Evolutionary conservation across 2,888 invertebrate species (phyloP), one percentile per base, ranked within the genome.

Genomic region (Anaspis maculata): DNA sequence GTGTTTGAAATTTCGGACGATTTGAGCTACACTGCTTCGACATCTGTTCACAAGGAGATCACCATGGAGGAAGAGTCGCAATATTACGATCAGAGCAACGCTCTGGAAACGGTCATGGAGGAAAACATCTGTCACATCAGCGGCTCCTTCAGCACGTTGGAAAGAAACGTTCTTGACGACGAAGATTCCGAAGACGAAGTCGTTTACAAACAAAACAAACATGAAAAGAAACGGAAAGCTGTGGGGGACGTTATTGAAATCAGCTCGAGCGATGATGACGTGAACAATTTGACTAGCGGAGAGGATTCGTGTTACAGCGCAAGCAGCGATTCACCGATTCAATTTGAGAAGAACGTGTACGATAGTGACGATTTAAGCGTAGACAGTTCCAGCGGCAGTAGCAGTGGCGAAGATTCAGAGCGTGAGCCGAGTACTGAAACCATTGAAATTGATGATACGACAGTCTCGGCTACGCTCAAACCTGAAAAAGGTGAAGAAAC

Each of bases 1-100:
- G 29, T 36, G 3, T 39, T 38, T 34, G 45, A 46, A 31, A 34
- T 32, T 7, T 33, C 34, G 5, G 40, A 41, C 27, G 39, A 44
- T 34, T 23, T 37, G 9, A 31, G 32, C 12, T 25, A 32, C 15
- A 39, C 39, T 22, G 35, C 36, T 27, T 41, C 27, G 7, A 15
- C 34, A n/a, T 3, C 24, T 3, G 15, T 31, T 9, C 36, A 36
- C 10, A 26, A 32, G 13, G 33, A 39, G 15, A 19, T 35, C 11
- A 25, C 26, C 13, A 15, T 39, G 10, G 32, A 32, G 19, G 39
- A 35, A 14, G 25, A 31, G 7, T 27, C 28, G 31, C 16, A 33
- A 13, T 33, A 25, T 34, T 37, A 37, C 14, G 37, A 16, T 2
- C 37, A 37, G 15, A 16, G 26, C 15, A 37, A 33, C 15, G 33